Base-by-base conservation (phyloP, 2,113 vertebrate genomes). In the Amazona vittata region DNA sequence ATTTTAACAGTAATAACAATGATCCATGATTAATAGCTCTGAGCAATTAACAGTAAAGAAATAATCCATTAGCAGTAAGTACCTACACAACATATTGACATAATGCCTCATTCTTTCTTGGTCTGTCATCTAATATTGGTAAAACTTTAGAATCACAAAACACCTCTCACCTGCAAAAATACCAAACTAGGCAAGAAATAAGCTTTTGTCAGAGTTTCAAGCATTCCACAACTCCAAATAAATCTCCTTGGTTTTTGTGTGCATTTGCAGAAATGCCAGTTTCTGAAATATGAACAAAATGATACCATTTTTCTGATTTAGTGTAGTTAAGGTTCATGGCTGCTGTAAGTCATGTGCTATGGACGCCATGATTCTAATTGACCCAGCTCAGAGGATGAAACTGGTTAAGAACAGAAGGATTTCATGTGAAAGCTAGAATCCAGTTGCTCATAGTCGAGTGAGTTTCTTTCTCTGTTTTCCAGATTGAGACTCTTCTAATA, bases 391-490 rank as follows among this genome's bases (percentile, higher is more conserved):
- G 60, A 74, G 22, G 8, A 55, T 31, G 14, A 68, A 95, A 59
- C 7, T 15, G 35, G 11, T 82, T 55, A 68, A 90, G 49, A 59
- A 22, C 31, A 78, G 50, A 24, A 64, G 10, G 43, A 64, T 71
- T 93, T 86, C n/a, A 60, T 33, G 10, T 37, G 47, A 75, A 81
- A 78, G 20, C 29, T 94, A 57, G 86, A 92, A 86, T 83, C 8
- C 28, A 7, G 4, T 81, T 86, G 20, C 33, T 82, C 0, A 0
- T n/a, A 35, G 64, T 59, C 16, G 37, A 53, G 12, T 31, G 49
- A 50, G 5, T 82, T 55, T 10, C 37, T 76, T 76, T n/a, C 28
- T 78, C 24, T 46, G 8, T 70, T 86, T 92, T 83, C 19, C 26
- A 44, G 22, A 14, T 59, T 22, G 21, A 59, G n/a, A 59, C 21